Base-by-base conservation (phyloP, 2,113 vertebrate species). In the Oreamnos americanus region DNA sequence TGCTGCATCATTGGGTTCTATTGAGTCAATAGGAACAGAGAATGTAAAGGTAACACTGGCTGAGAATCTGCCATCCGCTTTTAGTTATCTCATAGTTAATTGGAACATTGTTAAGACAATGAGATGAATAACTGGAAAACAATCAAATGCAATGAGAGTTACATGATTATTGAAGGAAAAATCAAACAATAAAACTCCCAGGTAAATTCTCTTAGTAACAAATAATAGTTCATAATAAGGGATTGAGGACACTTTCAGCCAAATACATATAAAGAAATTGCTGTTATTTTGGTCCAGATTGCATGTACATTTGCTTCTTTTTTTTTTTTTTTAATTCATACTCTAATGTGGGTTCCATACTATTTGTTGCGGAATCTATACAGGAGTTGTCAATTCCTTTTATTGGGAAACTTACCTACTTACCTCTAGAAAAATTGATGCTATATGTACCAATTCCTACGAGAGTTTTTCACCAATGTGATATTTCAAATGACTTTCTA, bases 51-150 rank as follows among this genome's bases (percentile, higher is more conserved):
- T 14, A 8, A 45, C 8, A 23, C 19, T 84, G 13, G 0, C 28
- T 78, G 6, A 47, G 10, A 39, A 62, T 1, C 4, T 39, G 39
- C 1, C 10, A 33, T 2, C n/a, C 0, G 25, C 60, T 43, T 30
- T 51, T 74, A 90, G 51, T 79, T 23, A 49, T 0, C 60, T 17
- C 76, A 45, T 47, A 67, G 64, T 45, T 94, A 87, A 15, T 58
- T 90, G 12, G 74, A 85, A 53, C 28, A 58, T 60, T 53, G 23
- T 45, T 85, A 95, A 95, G 51, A 21, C 5, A 67, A 16, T 26
- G 39, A 30, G 57, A 84, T 5, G 23, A 49, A 45, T 79, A 26
- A 84, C 30, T 88, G 10, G 57, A 82, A 95, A 95, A 58, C 21
- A 91, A 85, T 87, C 9, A 64, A 88, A 47, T 51, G 4, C 58